These are phyloP conservation scores for Hylomyscus alleni DNA, from an alignment of 2,797 vertebrate genomes.

Conservation along the genomic window DNA sequence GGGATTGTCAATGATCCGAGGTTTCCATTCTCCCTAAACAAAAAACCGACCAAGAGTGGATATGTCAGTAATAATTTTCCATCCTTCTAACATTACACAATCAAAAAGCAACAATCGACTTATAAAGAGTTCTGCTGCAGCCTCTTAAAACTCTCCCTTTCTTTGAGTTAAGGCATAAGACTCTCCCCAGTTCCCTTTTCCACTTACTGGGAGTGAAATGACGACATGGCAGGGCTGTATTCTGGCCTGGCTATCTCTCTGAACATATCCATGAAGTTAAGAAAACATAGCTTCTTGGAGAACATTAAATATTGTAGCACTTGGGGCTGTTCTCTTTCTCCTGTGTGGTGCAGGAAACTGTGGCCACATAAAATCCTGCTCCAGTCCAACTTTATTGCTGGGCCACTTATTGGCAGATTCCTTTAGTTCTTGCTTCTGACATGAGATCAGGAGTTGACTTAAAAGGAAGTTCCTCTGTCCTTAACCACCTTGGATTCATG, in stretches of 20 bases:
- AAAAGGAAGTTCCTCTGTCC: neutral
- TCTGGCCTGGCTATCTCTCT: neutral
- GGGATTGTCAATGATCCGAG: constrained; percentile 91
- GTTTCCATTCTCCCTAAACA: constrained; percentile 91
- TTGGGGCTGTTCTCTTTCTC: neutral
- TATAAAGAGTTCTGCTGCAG: neutral
- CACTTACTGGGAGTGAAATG: neutral
- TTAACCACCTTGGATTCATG: neutral
- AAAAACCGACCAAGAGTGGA: constrained; percentile 48
- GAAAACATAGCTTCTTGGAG: constrained; percentile 48
- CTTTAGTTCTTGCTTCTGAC: constrained; percentile 31
- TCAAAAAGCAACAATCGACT: constrained; percentile 53
- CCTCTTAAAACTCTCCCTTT: constrained; percentile 2
- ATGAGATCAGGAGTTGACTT: neutral
- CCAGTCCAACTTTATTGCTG: constrained; percentile 31
- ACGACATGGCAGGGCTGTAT: neutral
- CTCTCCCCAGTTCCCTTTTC: constrained; percentile 33
- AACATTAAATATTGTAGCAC: neutral
- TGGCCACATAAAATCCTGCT: constrained; percentile 49
- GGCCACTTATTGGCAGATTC: neutral
- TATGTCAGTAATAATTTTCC: neutral
- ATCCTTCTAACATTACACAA: constrained; percentile 30
- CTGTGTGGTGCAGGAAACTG: constrained; percentile 45
- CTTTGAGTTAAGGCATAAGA: neutral
- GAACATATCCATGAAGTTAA: neutral